Percentiles rank a stretch among this genome's conserved stretches.
Evolutionary conservation across 2,113 vertebrate species (phyloP).

Genomic region (Orientallactaga bullata): DNA sequence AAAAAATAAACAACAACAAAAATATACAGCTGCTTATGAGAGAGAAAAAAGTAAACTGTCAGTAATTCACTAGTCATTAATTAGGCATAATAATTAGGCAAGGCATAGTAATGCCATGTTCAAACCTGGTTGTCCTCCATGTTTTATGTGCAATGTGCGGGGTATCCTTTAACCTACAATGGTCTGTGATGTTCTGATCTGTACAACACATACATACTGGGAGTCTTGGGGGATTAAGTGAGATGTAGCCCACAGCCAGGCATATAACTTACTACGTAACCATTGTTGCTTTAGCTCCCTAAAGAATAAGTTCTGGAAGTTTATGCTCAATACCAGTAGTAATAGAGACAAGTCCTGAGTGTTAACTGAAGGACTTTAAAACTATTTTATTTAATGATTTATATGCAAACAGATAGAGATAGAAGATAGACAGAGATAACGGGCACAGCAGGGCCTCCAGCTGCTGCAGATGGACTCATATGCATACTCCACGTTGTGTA

Average conservation of each 20-base stretch:
- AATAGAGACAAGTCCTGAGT: background rate
- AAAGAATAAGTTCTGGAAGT: background rate
- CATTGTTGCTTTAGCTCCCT: background rate
- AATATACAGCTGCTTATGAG: background rate
- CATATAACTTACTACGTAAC: background rate
- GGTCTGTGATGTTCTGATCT: background rate
- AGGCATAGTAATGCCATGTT: background rate
- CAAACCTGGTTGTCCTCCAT: background rate
- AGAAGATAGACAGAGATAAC: too few relatives aligned
- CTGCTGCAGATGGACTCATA: too few relatives aligned
- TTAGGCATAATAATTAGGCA: too few relatives aligned
- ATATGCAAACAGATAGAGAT: too few relatives aligned
- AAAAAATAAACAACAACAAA: too few relatives aligned
- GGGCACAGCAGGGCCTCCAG: too few relatives aligned
- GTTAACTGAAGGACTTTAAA: background rate
- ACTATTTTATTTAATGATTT: too few relatives aligned
- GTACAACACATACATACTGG: background rate
- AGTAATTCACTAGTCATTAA: too few relatives aligned
- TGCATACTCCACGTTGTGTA: too few relatives aligned
- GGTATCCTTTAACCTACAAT: background rate
- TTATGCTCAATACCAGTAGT: background rate
- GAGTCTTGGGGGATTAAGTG: background rate
- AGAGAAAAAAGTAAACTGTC: background rate
- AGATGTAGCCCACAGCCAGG: background rate
- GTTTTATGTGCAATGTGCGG: rapidly evolving